Percentiles rank a stretch among this genome's conserved stretches.
phyloP scores from a whole-genome alignment of 2,888 invertebrate genomes.

The Drosophila seclusa region DNA sequence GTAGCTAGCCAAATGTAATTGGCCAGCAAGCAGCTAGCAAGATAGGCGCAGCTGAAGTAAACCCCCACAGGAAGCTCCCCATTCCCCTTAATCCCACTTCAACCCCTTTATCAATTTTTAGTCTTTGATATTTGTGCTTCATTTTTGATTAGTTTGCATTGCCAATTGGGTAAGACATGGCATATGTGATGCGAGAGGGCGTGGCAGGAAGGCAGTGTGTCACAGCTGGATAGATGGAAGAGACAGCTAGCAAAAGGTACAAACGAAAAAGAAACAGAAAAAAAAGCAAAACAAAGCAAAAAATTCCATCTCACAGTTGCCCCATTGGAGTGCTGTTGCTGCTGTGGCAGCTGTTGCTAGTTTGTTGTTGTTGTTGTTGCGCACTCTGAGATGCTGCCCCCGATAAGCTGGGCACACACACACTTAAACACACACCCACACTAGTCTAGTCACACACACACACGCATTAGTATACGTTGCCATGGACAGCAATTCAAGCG shows the following conservation, averaged over 20 bases:
- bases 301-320: conserved; percentile 39
- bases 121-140: conserved; percentile 31
- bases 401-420: conserved; percentile 66
- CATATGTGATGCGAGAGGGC: neutral
- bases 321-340: conserved; percentile 34
- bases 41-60: neutral
- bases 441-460: conserved; percentile 8
- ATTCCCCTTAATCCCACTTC: neutral
- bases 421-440: conserved; percentile 9
- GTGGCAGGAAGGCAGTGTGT: neutral
- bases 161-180: conserved; percentile 32
- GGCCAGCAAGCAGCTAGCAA: conserved; percentile 5
- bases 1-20: conserved; percentile 36
- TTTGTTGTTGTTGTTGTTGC: conserved; percentile 23
- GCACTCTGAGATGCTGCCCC: conserved; percentile 61
- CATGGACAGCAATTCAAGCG: conserved; percentile 75
- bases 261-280: neutral
- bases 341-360: conserved; percentile 39
- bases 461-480: conserved; percentile 4
- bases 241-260: conserved; percentile 4
- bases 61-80: neutral
- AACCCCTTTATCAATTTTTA: conserved; percentile 9
- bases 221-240: neutral
- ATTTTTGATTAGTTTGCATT: conserved; percentile 49
- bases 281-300: neutral